Evolutionary conservation across 2,888 invertebrate species (phyloP).

Genomic region (Drosophila affinis): DNA sequence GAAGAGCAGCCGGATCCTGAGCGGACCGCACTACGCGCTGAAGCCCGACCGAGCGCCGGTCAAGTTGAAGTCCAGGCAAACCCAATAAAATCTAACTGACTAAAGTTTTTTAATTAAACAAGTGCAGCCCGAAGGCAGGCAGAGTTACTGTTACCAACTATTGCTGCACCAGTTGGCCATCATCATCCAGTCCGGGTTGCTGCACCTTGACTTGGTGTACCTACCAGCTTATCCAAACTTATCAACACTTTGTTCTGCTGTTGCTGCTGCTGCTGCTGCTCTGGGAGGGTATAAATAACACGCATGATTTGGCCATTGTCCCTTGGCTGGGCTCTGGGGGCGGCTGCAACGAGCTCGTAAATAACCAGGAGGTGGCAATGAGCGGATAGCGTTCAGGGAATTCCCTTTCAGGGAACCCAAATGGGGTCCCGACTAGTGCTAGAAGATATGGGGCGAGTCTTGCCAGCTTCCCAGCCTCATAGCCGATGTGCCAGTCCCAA

Average conservation of each 20-base stretch:
- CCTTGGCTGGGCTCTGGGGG: slow-evolving; percentile 13
- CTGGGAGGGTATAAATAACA: slow-evolving; percentile 47
- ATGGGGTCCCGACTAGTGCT: too few relatives aligned
- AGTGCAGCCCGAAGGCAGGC: slow-evolving; percentile 14
- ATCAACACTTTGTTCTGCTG: slow-evolving; percentile 35
- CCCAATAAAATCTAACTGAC: slow-evolving; percentile 48
- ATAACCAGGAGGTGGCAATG: neutral
- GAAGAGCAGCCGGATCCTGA: slow-evolving; percentile 24
- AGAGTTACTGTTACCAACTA: slow-evolving; percentile 2
- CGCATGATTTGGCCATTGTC: slow-evolving; percentile 64
- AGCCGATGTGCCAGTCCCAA: neutral
- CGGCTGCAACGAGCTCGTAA: slow-evolving; percentile 19
- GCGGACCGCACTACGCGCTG: neutral
- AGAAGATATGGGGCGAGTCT: neutral
- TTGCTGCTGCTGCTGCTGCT: slow-evolving; percentile 12
- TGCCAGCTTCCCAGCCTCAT: neutral
- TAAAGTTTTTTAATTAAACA: slow-evolving; percentile 77
- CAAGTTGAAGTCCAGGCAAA: slow-evolving; percentile 16
- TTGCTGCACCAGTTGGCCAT: slow-evolving; percentile 25
- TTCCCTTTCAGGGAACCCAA: neutral
- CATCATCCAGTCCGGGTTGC: neutral
- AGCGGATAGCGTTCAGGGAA: neutral
- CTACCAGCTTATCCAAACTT: slow-evolving; percentile 29
- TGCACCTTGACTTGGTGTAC: slow-evolving; percentile 38
- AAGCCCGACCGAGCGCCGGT: slow-evolving; percentile 21